Percentiles rank a stretch among this genome's conserved stretches.
Conservation (phyloP, 2,113 vertebrate species). For the Xenopus borealis region DNA sequence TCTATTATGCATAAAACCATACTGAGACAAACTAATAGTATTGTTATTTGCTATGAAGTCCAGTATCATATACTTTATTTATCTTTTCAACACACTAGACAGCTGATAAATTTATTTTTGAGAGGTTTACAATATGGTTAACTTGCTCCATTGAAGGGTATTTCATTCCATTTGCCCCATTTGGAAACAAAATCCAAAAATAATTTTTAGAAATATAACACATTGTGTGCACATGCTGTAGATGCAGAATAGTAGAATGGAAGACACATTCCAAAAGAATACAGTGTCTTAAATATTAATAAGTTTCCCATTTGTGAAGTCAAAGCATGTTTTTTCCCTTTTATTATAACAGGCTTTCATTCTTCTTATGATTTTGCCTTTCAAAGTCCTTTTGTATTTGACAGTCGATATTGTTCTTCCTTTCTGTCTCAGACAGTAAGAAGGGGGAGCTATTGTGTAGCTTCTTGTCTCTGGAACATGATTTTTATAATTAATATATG, state of each 20-base stretch:
- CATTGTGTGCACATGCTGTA: conserved; percentile 57
- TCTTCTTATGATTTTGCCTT: conserved; percentile 82
- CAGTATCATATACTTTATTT: too few relatives aligned
- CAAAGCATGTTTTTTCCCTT: conserved; percentile 68
- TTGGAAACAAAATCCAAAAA: too few relatives aligned
- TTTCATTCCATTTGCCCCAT: too few relatives aligned
- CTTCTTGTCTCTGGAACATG: conserved; percentile 67
- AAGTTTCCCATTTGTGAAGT: conserved; percentile 70
- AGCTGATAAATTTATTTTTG: too few relatives aligned
- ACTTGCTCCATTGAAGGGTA: too few relatives aligned
- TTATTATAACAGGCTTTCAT: conserved; percentile 77
- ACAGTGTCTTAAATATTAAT: conserved; percentile 75
- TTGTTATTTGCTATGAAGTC: too few relatives aligned
- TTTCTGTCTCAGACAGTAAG: conserved; percentile 73
- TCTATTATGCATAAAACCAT: too few relatives aligned
- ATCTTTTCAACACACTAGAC: too few relatives aligned
- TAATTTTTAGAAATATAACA: neutral
- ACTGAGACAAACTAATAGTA: too few relatives aligned
- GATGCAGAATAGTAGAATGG: conserved; percentile 61
- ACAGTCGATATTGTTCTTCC: conserved; percentile 80
- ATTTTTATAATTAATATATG: conserved; percentile 87
- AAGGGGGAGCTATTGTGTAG: conserved; percentile 66
- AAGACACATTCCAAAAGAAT: conserved; percentile 64
- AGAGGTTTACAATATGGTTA: too few relatives aligned
- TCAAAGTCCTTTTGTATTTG: conserved; percentile 73